Base-by-base conservation (phyloP, 1,140 invertebrate species). In the Zaprionus vittiger region DNA sequence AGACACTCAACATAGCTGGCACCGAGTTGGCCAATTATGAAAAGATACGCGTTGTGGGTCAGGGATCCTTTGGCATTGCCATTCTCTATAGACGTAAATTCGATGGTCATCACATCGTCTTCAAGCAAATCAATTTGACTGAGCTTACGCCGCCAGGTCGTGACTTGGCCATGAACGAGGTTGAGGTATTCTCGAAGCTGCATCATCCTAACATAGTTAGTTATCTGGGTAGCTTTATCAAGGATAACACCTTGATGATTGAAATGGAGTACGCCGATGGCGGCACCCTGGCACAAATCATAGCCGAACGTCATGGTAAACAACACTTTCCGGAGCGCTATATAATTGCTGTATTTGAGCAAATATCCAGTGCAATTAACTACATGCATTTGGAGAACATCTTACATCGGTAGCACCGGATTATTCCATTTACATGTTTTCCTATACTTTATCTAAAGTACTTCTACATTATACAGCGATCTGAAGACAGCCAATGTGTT, bases 201-300 rank as follows among this genome's bases (percentile, higher is more conserved):
- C 94, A 96, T 78, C 96, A 97, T 92, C 95, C 96, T 5, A 96
- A 97, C 87, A 97, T 97, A 56, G 95, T 95, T 15, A 95, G 95
- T 78, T 97, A 97, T 89, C 95, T 95, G 80, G 96, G 96, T 68
- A 96, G 95, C 87, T 97, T 96, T 92, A 95, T 96, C 91, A 94
- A 95, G 87, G 95, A 97, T 84, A 95, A 96, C 4, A 93, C 95
- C 28, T 91, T 97, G 6, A 95, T 96, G 93, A 97, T 97, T 70
- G 96, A 97, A 93, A 97, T 97, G 96, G 96, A 97, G 90, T 97
- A 96, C 92, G 96, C 96, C 17, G 96, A 97, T 92, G 95, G 95
- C 22, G 96, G 96, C 31, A 97, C 95, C 2, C 79, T 97, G 60
- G 94, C 95, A 4, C 95, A 97, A 79, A 94, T 95, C 69, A 93